Percentiles rank a stretch among this genome's conserved stretches.
Evolutionary conservation across 2,888 invertebrate species (phyloP).

Genomic region (Cerastis leucographa): DNA sequence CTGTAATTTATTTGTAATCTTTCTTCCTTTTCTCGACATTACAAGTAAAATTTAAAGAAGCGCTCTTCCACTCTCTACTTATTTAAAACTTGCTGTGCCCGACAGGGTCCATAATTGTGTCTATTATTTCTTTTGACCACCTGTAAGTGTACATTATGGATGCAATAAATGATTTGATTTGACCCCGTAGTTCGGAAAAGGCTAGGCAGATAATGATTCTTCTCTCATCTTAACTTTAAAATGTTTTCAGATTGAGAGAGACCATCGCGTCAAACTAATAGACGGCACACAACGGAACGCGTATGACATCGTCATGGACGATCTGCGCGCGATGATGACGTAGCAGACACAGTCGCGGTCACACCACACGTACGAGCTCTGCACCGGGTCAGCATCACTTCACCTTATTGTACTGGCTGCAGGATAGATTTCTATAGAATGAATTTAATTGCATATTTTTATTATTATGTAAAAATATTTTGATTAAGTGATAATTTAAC

Average conservation of each 20-base stretch:
- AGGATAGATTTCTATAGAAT: background rate
- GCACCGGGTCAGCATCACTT: background rate
- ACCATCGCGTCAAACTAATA: conserved; percentile 73
- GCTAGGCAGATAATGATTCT: background rate
- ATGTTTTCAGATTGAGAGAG: conserved; percentile 76
- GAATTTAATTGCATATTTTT: background rate
- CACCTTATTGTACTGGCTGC: background rate
- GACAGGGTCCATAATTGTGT: no score
- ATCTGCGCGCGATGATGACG: conserved; percentile 58
- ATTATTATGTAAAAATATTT: background rate
- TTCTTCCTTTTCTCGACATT: no score
- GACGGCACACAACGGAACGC: conserved; percentile 75
- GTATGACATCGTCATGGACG: conserved; percentile 70
- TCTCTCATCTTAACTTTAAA: background rate
- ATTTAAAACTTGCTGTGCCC: no score
- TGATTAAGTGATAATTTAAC: conserved; percentile 21
- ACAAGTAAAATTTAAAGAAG: no score
- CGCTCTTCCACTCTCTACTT: no score
- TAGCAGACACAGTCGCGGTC: background rate
- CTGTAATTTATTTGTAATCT: no score
- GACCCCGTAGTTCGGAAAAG: background rate
- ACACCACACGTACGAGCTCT: background rate
- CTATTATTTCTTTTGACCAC: no score
- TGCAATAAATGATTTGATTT: no score
- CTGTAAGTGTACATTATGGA: no score